Evolutionary conservation across 2,888 invertebrate species (phyloP).

Genomic region (Nymphalis urticae): DNA sequence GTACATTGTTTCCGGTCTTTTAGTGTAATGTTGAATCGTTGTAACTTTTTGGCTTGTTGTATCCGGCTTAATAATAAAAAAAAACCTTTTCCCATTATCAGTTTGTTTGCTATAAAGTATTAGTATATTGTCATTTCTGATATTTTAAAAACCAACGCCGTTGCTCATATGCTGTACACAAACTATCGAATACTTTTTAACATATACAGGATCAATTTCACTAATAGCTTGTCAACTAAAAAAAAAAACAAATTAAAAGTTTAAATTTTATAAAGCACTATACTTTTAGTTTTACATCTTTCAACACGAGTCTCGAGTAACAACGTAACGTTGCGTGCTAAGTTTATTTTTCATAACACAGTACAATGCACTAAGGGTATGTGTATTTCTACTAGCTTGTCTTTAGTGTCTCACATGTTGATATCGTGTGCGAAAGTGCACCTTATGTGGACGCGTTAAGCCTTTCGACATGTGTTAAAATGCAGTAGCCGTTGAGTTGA

Average conservation of each 20-base stretch:
- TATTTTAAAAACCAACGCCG: too few relatives aligned
- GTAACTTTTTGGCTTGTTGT: constrained; percentile 8
- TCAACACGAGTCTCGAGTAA: constrained; percentile 21
- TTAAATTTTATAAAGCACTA: background rate
- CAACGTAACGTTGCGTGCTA: constrained; percentile 40
- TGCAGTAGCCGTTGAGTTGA: constrained; percentile 45
- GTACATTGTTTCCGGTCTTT: constrained; percentile 21
- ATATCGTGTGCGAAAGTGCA: constrained; percentile 27
- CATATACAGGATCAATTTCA: too few relatives aligned
- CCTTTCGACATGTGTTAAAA: constrained; percentile 34
- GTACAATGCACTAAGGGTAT: constrained; percentile 47
- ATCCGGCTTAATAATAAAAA: constrained; percentile 4
- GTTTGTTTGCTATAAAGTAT: background rate
- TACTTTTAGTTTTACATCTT: constrained; percentile 8
- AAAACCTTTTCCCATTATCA: background rate
- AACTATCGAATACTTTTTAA: background rate
- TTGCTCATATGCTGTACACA: background rate
- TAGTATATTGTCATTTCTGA: too few relatives aligned
- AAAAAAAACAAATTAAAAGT: background rate
- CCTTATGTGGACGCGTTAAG: constrained; percentile 55
- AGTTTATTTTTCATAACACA: constrained; percentile 52
- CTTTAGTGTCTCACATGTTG: constrained; percentile 25
- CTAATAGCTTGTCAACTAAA: background rate
- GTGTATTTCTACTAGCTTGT: constrained; percentile 37
- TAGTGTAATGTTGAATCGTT: constrained; percentile 7